Conservation (phyloP, 2,113 vertebrate genomes). For the Ptychochromis oligacanthus region DNA sequence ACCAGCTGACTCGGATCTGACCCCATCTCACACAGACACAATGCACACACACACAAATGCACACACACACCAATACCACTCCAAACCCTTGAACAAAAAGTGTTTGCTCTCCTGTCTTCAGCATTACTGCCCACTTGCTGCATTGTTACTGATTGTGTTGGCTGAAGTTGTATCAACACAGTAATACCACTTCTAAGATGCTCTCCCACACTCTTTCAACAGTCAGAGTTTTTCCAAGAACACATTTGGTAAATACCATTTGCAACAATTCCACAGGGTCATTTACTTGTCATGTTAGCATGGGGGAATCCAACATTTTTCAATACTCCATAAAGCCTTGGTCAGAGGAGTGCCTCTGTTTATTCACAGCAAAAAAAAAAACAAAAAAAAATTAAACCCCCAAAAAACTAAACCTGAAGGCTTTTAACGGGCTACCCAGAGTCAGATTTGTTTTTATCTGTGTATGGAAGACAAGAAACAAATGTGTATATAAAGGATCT, state of each 20-base stretch:
- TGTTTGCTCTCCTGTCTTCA: constrained; percentile 81
- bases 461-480: not conserved
- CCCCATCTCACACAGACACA: constrained; percentile 45
- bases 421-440: not conserved
- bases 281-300: constrained; percentile 21
- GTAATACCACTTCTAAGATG: constrained; percentile 51
- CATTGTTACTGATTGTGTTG: constrained; percentile 72
- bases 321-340: not conserved
- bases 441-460: not conserved
- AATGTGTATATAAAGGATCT: fast-evolving
- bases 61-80: constrained; percentile 46
- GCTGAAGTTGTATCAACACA: constrained; percentile 72
- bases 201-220: constrained; percentile 58
- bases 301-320: not conserved
- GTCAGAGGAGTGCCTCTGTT: not conserved
- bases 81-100: constrained; percentile 70
- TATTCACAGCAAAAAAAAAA: not conserved
- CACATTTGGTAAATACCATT: constrained; percentile 29
- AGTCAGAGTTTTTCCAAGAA: constrained; percentile 49
- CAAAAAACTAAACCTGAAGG: not conserved
- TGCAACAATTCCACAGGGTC: constrained; percentile 25
- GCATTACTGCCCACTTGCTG: constrained; percentile 67
- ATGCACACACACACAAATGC: constrained; percentile 25
- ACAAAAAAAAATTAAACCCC: not conserved
- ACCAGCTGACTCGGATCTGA: constrained; percentile 82